Base-by-base conservation (phyloP, 2,797 vertebrate genomes). In the Labroides dimidiatus region DNA sequence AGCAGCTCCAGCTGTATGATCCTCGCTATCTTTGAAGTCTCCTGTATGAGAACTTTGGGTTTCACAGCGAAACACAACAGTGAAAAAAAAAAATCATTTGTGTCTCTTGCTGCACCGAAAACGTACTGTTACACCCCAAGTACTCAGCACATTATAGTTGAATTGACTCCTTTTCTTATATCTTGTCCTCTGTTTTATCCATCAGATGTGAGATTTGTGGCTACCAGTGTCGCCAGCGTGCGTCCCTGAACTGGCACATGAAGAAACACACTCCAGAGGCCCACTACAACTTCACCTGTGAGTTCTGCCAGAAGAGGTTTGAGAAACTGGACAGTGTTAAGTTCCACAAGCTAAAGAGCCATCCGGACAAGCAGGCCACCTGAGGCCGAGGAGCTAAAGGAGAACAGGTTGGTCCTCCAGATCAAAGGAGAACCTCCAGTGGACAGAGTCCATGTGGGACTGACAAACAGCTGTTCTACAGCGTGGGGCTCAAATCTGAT, bases 191-290 rank as follows among this genome's bases (percentile, higher is more conserved):
- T 42, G 8, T 61, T 6, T 23, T 39, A 4, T 50, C 23, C 7
- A 5, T 13, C 86, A 99, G 97, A 87, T 98, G 97, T 52, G 96
- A 98, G 85, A 95, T 98, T 75, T 98, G 97, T 7, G 97, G 97
- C 33, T 99, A 96, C 89, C 97, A 97, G 87, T 98, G 97, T 88
- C 94, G 96, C 10, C 97, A 98, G 89, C 94, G 96, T 0, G 96
- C 97, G 0, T 98, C 97, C 0, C 95, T 98, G 41, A 99, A 96
- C 83, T 98, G 97, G 97, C 97, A 98, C 91, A 98, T 97, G 96
- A 95, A 96, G 92, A 96, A 97, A 48, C 97, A 98, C 87, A 95
- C 93, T 0, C 84, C 95, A 0, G 95, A 96, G 51, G 93, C 95
- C 6, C 95, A 95, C 80, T 97, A 95, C 93, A 96, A 95, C 89